Percentiles rank a stretch among this genome's conserved stretches.
Conservation (phyloP, 2,888 invertebrate genomes). For the Pachymerium ferrugineum region DNA sequence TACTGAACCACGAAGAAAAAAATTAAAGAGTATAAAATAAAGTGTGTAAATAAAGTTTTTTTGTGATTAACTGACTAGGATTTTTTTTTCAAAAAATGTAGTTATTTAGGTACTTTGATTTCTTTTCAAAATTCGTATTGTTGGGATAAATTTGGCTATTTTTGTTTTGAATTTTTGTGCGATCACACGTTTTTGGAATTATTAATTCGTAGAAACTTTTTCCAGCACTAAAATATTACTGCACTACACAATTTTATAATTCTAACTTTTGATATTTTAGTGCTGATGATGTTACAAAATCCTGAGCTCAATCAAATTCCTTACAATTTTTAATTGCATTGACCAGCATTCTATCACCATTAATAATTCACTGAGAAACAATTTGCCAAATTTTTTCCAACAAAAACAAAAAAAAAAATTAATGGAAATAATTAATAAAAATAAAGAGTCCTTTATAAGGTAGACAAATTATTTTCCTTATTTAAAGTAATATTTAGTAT, state of each 20-base stretch:
- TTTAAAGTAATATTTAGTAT: background rate
- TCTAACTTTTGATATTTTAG: too few relatives aligned
- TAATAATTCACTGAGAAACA: background rate
- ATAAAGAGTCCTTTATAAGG: background rate
- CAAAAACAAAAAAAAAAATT: background rate
- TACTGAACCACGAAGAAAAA: background rate
- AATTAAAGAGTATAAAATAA: background rate
- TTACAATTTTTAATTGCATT: background rate
- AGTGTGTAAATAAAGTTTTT: background rate
- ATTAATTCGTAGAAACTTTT: too few relatives aligned
- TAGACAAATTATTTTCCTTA: background rate
- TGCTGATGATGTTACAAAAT: background rate
- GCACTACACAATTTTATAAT: background rate
- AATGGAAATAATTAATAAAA: background rate
- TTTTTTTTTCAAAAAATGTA: constrained; percentile 6
- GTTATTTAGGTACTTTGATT: background rate
- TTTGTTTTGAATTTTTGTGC: background rate
- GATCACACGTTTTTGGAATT: too few relatives aligned
- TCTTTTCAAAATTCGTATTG: background rate
- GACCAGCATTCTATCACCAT: constrained; percentile 23
- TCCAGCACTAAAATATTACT: too few relatives aligned
- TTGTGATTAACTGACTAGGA: too few relatives aligned
- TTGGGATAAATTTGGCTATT: background rate
- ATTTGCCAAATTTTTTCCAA: background rate
- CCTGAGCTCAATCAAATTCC: background rate